Conservation (phyloP, 2,888 invertebrate genomes). For the Drymonia ruficornis region DNA sequence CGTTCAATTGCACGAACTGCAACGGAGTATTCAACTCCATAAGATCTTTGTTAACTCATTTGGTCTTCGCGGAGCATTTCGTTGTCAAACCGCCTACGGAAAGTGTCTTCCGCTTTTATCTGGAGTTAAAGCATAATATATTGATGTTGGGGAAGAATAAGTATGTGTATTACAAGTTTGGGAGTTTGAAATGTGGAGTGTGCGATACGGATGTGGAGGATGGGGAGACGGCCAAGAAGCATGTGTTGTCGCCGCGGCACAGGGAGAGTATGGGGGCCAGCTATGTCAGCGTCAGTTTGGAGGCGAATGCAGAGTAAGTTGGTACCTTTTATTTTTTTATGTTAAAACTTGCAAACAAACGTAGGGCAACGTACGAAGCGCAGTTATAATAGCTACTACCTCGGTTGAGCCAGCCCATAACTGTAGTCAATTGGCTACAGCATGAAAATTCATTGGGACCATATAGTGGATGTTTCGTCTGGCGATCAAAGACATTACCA, state of each 20-base stretch:
- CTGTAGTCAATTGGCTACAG: too few species aligned
- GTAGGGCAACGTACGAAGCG: too few species aligned
- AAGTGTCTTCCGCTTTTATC: constrained; percentile 74
- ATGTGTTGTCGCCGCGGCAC: constrained; percentile 71
- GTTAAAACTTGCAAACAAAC: too few species aligned
- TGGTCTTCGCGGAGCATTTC: constrained; percentile 74
- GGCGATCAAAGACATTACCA: too few species aligned
- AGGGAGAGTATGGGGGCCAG: constrained; percentile 79
- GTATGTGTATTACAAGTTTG: constrained; percentile 73
- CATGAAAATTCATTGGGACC: too few species aligned
- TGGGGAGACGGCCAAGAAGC: constrained; percentile 73
- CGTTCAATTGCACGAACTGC: constrained; percentile 65
- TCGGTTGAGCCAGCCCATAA: too few species aligned
- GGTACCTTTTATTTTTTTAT: constrained; percentile 16
- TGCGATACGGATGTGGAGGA: constrained; percentile 69
- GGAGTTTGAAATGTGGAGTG: constrained; percentile 71
- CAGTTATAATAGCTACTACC: too few species aligned
- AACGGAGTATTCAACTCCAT: constrained; percentile 69
- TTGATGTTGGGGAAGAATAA: constrained; percentile 73
- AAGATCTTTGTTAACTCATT: constrained; percentile 63
- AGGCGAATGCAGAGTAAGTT: constrained; percentile 71
- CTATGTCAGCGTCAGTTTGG: constrained; percentile 66
- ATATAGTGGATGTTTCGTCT: too few species aligned
- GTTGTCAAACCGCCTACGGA: constrained; percentile 60
- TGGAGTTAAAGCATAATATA: constrained; percentile 76